Evolutionary conservation across 2,797 vertebrate genomes (phyloP), one percentile per base, ranked within the genome.

Genomic region (Echeneis naucrates): DNA sequence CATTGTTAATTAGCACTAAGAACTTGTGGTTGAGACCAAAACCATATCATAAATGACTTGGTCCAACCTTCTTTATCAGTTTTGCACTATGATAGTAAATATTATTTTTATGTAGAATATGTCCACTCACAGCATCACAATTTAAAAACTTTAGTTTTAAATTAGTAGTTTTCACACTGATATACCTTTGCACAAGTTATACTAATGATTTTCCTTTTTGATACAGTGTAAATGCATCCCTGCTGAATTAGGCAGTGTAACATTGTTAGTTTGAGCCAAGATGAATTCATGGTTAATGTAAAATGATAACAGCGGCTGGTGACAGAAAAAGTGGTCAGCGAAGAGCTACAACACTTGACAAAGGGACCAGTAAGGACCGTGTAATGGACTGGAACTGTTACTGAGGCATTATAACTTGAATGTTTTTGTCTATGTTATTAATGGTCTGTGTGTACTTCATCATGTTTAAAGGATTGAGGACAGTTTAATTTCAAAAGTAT

Each of bases 51-150:
- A 10, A 23, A 30, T 60, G 0, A 21, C 27, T 60, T 52, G 37
- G 11, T 57, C 17, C 56, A 9, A 55, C 21, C 9, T 2, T 6
- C 3, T 17, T 8, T 38, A 50, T 54, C 62, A 54, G 35, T 55
- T 78, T 58, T 69, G 69, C 75, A 76, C 63, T 70, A 66, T 2
- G 10, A 44, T 45, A 17, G 44, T 55, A 17, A 32, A 40, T 8
- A 56, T 72, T 72, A 38, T 61, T 73, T 72, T 30, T 42, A 40
- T 56, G 57, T 50, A 47, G 58, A 68, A 26, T 50, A 50, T 68
- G 38, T 73, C 50, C 64, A 38, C 59, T 68, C 26, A 61, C n/a
- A 67, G 42, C 40, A 68, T 5, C 21, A 63, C 35, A 45, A 16
- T 54, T 51, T 52, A 58, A n/a, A n/a, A n/a, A n/a, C n/a, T n/a